Conservation (phyloP, 1,140 invertebrate species). For the Rhopalosiphum maidis region DNA sequence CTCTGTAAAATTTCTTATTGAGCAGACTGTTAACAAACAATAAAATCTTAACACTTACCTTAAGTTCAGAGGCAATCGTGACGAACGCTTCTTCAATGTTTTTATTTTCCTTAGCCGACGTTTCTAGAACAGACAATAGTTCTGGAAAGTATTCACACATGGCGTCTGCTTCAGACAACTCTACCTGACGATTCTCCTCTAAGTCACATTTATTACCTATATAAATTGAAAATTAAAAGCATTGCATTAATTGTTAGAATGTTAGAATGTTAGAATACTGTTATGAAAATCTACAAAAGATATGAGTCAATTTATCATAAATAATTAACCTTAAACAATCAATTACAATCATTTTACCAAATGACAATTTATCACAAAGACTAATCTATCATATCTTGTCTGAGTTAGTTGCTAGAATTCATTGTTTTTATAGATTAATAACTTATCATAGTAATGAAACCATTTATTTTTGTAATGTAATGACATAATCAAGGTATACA, state of each 20-base stretch:
- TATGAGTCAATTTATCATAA: background rate
- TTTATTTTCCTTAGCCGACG: constrained; percentile 91
- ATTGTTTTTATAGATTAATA: background rate
- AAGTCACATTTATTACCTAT: constrained; percentile 88
- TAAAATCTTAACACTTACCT: constrained; percentile 66
- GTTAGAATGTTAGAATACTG: background rate
- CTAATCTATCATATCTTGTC: background rate
- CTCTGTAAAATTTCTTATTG: constrained; percentile 51
- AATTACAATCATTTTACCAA: background rate
- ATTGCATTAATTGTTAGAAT: background rate
- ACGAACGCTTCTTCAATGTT: constrained; percentile 93
- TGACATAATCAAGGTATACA: no score
- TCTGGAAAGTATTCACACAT: constrained; percentile 85
- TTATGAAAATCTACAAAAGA: background rate
- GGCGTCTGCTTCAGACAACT: constrained; percentile 80
- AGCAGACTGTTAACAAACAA: background rate
- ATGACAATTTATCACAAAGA: background rate
- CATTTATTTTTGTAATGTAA: background rate
- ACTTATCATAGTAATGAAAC: background rate
- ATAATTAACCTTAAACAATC: background rate
- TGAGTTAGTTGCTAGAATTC: background rate
- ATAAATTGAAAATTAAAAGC: constrained; percentile 22
- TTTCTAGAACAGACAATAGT: constrained; percentile 85
- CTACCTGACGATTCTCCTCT: constrained; percentile 80
- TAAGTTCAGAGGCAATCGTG: constrained; percentile 84